phyloP scores from a whole-genome alignment of 2,113 vertebrate species.

The Cyrtonyx montezumae region DNA sequence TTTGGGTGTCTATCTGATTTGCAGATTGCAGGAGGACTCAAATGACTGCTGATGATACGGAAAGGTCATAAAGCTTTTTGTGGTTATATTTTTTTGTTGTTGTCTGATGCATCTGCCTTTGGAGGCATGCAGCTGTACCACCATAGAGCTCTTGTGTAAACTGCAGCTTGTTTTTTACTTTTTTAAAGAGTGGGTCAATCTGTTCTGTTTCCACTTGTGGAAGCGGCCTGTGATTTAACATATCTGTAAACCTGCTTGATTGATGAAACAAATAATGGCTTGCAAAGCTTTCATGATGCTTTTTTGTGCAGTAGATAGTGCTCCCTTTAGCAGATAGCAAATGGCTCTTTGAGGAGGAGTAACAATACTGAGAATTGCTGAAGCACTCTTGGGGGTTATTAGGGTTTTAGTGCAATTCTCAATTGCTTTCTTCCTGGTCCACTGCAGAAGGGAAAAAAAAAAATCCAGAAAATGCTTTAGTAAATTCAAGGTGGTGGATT shows the following conservation, averaged over 20 bases:
- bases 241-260: not conserved
- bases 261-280: not conserved
- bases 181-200: not conserved
- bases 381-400: not conserved
- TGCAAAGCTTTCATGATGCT: not conserved
- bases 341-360: not conserved
- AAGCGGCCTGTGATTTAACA: not conserved
- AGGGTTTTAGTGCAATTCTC: not conserved
- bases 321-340: not conserved
- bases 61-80: constrained; percentile 1
- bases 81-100: not conserved
- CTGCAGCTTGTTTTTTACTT: not conserved
- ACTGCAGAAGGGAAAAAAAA: not conserved
- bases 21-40: not conserved
- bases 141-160: not conserved
- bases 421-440: not conserved
- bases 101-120: not conserved
- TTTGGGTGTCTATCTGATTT: not conserved
- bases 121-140: not conserved
- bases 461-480: not conserved
- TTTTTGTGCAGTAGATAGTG: not conserved
- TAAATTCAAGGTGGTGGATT: not conserved
- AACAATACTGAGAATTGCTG: accelerated
- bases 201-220: not conserved
- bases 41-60: not conserved